These are phyloP conservation scores for Botrylloides violaceus DNA, from an alignment of 23 tunicate genomes.

Conservation along the genomic window DNA sequence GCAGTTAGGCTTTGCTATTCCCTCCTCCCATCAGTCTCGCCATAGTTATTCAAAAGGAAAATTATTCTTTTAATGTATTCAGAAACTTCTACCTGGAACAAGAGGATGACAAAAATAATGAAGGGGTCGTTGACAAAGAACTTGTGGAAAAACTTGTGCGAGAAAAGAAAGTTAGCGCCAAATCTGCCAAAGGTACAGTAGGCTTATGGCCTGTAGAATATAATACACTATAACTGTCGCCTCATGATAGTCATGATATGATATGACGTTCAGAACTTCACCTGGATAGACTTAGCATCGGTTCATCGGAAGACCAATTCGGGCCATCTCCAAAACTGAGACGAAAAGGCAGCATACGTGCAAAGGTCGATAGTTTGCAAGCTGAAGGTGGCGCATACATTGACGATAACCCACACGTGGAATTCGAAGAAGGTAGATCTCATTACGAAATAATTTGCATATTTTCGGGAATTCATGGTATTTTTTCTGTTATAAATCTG, in stretches of 20 bases:
- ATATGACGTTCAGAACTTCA: constrained; percentile 3
- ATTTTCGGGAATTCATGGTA: not conserved
- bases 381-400: constrained; percentile 43
- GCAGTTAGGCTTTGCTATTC: no score
- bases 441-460: no score
- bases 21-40: no score
- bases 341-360: constrained; percentile 35
- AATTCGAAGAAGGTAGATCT: constrained; percentile 26
- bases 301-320: constrained; percentile 16
- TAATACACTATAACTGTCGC: not conserved
- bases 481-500: not conserved
- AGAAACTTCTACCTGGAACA: constrained; percentile 82
- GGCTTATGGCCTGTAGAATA: not conserved
- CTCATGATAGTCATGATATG: not conserved
- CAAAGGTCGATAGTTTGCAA: constrained; percentile 32
- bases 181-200: constrained; percentile 11
- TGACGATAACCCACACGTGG: not conserved
- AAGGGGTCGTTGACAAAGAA: constrained; percentile 38
- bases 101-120: constrained; percentile 40
- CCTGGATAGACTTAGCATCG: constrained; percentile 17
- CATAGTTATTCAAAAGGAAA: no score
- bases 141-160: constrained; percentile 34
- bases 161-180: constrained; percentile 16
- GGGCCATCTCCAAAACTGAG: constrained; percentile 16
- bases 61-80: not conserved